Evolutionary conservation across 1,140 invertebrate genomes (phyloP).

Genomic region (Mya arenaria): DNA sequence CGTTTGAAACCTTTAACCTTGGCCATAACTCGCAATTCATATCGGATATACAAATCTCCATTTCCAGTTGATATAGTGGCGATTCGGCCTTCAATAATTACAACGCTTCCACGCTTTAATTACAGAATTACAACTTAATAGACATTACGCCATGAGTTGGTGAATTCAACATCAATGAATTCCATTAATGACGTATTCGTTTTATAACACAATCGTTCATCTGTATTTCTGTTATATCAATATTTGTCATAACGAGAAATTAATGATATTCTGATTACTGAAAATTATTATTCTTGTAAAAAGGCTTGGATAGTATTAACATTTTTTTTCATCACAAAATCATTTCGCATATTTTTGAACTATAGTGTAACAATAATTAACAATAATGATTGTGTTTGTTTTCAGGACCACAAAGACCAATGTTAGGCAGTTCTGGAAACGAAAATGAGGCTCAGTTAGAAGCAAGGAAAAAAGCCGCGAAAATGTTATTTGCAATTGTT

Average conservation of each 20-base stretch:
- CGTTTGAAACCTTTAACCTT: no score
- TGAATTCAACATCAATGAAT: no score
- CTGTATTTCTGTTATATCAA: background rate
- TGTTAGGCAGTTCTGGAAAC: background rate
- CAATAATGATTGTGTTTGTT: background rate
- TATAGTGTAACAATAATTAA: background rate
- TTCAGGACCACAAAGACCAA: constrained; percentile 6
- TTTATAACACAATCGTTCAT: background rate
- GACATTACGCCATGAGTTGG: no score
- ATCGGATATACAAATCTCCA: no score
- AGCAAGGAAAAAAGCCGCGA: constrained; percentile 26
- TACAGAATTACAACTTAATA: no score
- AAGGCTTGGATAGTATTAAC: background rate
- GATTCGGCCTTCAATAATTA: no score
- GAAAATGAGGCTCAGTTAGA: constrained; percentile 28
- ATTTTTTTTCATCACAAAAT: background rate
- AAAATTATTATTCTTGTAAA: background rate
- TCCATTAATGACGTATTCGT: no score
- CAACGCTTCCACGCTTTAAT: no score
- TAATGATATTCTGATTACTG: background rate
- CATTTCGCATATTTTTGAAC: background rate
- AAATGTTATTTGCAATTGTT: constrained; percentile 38
- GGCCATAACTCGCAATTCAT: no score
- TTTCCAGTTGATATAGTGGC: no score
- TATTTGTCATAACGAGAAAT: background rate